These are phyloP conservation scores for Pegea sp. DNA, from an alignment of 23 tunicate genomes.

Conservation along the genomic window DNA sequence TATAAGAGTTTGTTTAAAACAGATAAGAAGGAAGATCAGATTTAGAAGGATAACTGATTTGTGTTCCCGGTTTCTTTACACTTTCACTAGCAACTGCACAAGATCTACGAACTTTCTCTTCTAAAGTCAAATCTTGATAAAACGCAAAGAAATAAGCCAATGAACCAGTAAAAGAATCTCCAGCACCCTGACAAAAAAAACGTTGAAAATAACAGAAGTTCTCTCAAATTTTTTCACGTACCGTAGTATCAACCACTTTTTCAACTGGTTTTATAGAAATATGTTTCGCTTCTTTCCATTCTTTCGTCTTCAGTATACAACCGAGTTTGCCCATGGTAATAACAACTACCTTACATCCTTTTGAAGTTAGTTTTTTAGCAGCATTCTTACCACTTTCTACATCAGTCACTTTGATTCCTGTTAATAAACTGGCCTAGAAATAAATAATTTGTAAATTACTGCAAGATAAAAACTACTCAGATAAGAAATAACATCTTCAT, in stretches of 20 bases:
- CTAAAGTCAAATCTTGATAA: conserved; percentile 8
- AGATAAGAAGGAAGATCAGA: conserved; percentile 11
- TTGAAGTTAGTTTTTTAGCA: conserved; percentile 9
- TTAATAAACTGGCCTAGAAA: conserved; percentile 16
- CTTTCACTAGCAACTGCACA: conserved; percentile 29
- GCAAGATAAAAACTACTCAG: no score
- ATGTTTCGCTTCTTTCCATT: not conserved
- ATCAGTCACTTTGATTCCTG: conserved; percentile 31
- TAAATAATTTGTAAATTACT: not conserved
- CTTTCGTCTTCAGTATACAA: conserved; percentile 28
- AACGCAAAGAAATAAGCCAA: conserved; percentile 35
- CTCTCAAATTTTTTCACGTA: not conserved
- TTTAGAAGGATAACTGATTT: conserved; percentile 26
- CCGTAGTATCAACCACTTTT: conserved; percentile 59
- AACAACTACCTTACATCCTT: conserved; percentile 25
- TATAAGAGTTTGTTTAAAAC: not conserved
- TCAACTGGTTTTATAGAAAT: conserved; percentile 6
- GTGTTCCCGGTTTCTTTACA: conserved; percentile 54
- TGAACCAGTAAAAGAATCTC: conserved; percentile 71
- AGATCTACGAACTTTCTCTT: conserved; percentile 26
- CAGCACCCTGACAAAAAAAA: conserved; percentile 34
- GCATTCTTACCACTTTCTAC: conserved; percentile 22
- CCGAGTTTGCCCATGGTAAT: conserved; percentile 57
- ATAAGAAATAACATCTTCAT: no score
- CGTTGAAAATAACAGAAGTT: not conserved